Evolutionary conservation across 2,888 invertebrate species (phyloP).

Genomic region (Drosophila kokeensis): DNA sequence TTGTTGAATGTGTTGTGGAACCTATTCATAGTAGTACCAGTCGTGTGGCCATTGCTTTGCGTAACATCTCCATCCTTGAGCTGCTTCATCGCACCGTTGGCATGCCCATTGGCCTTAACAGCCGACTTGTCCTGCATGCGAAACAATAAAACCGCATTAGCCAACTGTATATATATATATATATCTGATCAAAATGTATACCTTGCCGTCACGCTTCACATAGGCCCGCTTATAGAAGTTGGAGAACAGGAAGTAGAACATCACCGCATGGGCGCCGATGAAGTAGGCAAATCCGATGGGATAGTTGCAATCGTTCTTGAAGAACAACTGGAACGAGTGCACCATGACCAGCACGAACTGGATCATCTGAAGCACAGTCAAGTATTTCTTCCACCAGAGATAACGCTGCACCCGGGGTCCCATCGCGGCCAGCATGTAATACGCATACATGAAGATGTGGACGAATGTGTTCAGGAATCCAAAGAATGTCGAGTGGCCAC

Average conservation of each 20-base stretch:
- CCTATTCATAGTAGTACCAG: constrained; percentile 57
- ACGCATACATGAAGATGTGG: constrained; percentile 97
- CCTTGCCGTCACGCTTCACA: constrained; percentile 83
- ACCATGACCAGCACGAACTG: constrained; percentile 95
- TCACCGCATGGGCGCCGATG: constrained; percentile 95
- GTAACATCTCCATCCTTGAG: constrained; percentile 61
- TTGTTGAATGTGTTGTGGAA: constrained; percentile 77
- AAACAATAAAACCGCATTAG: background rate
- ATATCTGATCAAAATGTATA: constrained; percentile 14
- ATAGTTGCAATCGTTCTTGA: constrained; percentile 93
- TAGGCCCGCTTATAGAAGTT: constrained; percentile 95
- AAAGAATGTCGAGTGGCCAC: constrained; percentile 97
- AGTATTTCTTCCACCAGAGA: constrained; percentile 98
- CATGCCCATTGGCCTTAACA: constrained; percentile 78
- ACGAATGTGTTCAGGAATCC: constrained; percentile 97
- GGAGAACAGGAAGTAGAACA: constrained; percentile 97
- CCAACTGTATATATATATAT: background rate
- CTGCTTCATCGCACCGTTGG: constrained; percentile 68
- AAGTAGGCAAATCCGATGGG: constrained; percentile 95
- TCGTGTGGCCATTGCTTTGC: constrained; percentile 67
- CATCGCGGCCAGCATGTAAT: constrained; percentile 95
- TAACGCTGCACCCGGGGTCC: constrained; percentile 94
- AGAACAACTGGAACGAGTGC: constrained; percentile 95
- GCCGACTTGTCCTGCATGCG: constrained; percentile 70
- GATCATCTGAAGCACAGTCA: constrained; percentile 96